Conservation (phyloP, 2,113 vertebrate species). For the Labeo catla region DNA sequence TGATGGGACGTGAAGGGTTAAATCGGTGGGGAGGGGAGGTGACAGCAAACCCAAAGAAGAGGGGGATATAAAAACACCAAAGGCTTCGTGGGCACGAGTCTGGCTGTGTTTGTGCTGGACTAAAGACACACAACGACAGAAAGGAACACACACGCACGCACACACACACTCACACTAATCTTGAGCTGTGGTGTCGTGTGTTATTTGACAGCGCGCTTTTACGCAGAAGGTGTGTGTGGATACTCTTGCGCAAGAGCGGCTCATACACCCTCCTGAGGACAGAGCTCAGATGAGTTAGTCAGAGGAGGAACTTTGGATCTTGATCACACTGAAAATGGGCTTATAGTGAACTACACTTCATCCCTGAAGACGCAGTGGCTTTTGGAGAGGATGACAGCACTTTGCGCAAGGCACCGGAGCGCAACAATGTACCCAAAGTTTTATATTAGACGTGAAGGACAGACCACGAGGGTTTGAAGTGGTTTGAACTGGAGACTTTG, state of each 20-base stretch:
- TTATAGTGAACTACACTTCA: neutral
- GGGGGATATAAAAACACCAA: slow-evolving; percentile 77
- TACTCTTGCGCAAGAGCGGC: slow-evolving; percentile 34
- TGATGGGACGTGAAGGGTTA: slow-evolving; percentile 70
- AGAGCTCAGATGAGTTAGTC: slow-evolving; percentile 9
- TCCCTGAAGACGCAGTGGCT: neutral
- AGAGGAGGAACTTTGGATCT: slow-evolving; percentile 32
- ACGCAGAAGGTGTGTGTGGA: slow-evolving; percentile 34
- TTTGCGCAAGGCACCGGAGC: slow-evolving; percentile 28
- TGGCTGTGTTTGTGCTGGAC: slow-evolving; percentile 53
- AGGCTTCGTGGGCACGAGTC: slow-evolving; percentile 67
- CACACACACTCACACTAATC: neutral
- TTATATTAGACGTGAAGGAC: slow-evolving; percentile 16
- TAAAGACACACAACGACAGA: slow-evolving; percentile 30
- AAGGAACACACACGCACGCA: neutral
- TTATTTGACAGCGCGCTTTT: slow-evolving; percentile 35
- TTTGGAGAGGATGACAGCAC: slow-evolving; percentile 35
- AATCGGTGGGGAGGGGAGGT: slow-evolving; percentile 69
- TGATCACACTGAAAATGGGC: slow-evolving; percentile 26
- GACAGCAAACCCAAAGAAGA: slow-evolving; percentile 59
- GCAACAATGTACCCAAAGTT: slow-evolving; percentile 29
- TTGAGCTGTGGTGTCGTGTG: slow-evolving; percentile 7
- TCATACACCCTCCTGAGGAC: slow-evolving; percentile 10
- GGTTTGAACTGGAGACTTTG: neutral
- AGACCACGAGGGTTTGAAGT: slow-evolving; percentile 5